Percentiles rank a stretch among this genome's conserved stretches.
phyloP scores from a whole-genome alignment of 1,140 invertebrate species.

The Saccostrea cuccullata region DNA sequence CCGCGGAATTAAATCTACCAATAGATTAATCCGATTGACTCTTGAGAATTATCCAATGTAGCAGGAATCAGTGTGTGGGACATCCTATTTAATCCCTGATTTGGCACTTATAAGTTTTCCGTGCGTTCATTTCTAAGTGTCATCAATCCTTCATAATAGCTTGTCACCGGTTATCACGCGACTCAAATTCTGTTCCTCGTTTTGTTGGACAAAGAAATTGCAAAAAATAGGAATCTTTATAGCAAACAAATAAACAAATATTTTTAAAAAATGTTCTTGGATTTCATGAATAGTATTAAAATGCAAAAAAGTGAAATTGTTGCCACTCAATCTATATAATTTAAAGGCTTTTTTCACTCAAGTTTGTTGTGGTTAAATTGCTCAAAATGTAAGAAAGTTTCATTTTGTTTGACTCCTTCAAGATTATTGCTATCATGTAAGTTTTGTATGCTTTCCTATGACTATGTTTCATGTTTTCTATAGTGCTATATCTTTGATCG shows the following conservation, averaged over 20 bases:
- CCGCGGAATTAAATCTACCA: constrained; percentile 37
- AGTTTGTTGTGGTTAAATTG: no score
- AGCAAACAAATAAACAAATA: not conserved
- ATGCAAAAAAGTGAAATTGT: not conserved
- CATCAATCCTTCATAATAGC: constrained; percentile 25
- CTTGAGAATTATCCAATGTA: constrained; percentile 50
- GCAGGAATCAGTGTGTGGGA: constrained; percentile 23
- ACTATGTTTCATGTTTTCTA: no score
- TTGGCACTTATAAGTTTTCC: constrained; percentile 43
- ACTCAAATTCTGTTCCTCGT: not conserved
- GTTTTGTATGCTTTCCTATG: no score
- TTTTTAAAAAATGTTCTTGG: not conserved
- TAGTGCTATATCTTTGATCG: no score
- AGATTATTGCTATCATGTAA: no score
- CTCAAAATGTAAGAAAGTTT: no score
- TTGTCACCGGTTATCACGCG: constrained; percentile 16
- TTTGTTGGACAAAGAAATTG: not conserved
- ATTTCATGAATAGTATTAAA: not conserved
- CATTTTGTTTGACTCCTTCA: no score
- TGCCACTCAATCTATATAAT: not conserved
- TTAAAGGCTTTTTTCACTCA: not conserved
- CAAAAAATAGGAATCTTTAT: not conserved
- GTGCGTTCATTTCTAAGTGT: constrained; percentile 34
- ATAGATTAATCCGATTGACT: constrained; percentile 49
- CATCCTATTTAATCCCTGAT: constrained; percentile 48